Evolutionary conservation across 2,888 invertebrate genomes (phyloP).

Genomic region (Lottia scabra): DNA sequence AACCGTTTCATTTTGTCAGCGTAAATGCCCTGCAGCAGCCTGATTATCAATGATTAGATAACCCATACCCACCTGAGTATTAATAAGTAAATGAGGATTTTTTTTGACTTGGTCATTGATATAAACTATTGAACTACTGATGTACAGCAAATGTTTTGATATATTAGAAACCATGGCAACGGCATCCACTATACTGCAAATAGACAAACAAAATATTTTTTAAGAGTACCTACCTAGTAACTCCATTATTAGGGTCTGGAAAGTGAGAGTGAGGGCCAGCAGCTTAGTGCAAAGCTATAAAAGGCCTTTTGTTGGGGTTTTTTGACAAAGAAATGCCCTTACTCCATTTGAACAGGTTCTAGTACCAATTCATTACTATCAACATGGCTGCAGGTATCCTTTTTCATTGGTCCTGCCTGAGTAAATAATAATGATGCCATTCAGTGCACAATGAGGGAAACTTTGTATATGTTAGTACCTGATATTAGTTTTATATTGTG

Average conservation of each 20-base stretch:
- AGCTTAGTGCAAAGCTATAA: too few species aligned
- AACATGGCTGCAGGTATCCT: too few species aligned
- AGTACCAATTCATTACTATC: too few species aligned
- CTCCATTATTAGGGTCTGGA: too few species aligned
- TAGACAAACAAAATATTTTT: too few species aligned
- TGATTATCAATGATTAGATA: constrained; percentile 56
- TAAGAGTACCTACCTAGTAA: too few species aligned
- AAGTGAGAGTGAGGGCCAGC: too few species aligned
- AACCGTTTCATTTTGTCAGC: not conserved
- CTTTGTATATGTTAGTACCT: constrained; percentile 41
- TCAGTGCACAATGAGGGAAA: constrained; percentile 30
- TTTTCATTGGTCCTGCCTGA: too few species aligned
- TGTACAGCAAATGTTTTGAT: constrained; percentile 67
- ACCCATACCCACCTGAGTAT: constrained; percentile 49
- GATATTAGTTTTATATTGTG: constrained; percentile 59
- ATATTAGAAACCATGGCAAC: constrained; percentile 69
- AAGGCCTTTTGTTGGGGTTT: too few species aligned
- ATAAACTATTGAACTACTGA: constrained; percentile 66
- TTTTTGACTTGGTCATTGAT: constrained; percentile 64
- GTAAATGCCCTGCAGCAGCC: constrained; percentile 29
- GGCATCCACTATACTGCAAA: constrained; percentile 68
- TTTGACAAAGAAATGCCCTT: too few species aligned
- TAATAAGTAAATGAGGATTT: constrained; percentile 58
- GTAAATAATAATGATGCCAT: constrained; percentile 61
- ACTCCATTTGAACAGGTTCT: too few species aligned